Percentiles rank a stretch among this genome's conserved stretches.
Evolutionary conservation across 1,140 invertebrate genomes (phyloP).

Genomic region (Orchestia grillus): DNA sequence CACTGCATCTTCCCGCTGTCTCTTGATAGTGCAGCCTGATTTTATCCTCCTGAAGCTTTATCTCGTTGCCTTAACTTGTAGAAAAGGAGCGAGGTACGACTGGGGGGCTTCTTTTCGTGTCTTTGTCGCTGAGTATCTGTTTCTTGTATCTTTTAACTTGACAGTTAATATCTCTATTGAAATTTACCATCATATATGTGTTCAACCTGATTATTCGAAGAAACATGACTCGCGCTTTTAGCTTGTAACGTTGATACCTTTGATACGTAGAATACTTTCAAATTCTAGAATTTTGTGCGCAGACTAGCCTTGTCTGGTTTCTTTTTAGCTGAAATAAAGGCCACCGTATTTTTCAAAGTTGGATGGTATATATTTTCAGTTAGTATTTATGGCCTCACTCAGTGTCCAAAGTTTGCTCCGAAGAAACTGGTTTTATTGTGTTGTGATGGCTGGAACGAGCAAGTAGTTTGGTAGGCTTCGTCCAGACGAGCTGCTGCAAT

Average conservation of each 20-base stretch:
- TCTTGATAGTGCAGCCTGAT: slow-evolving; percentile 27
- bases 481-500: not conserved
- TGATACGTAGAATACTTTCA: not conserved
- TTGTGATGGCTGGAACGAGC: not conserved
- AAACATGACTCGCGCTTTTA: not conserved
- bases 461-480: not conserved
- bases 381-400: not conserved
- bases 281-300: not conserved
- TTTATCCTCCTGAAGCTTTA: slow-evolving; percentile 38
- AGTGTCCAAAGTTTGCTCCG: not conserved
- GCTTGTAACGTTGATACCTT: not conserved
- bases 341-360: not conserved
- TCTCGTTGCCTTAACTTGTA: not conserved
- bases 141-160: not conserved
- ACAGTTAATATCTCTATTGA: not conserved
- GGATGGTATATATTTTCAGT: not conserved
- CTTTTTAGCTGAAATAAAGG: not conserved
- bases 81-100: not conserved
- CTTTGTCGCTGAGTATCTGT: not conserved
- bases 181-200: not conserved
- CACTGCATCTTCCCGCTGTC: slow-evolving; percentile 7
- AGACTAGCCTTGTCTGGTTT: not conserved
- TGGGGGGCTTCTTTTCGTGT: not conserved
- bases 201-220: not conserved
- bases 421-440: slow-evolving; percentile 1